These are phyloP conservation scores for Cyphomyrmex costatus DNA, from an alignment of 1,140 invertebrate genomes.

Conservation along the genomic window DNA sequence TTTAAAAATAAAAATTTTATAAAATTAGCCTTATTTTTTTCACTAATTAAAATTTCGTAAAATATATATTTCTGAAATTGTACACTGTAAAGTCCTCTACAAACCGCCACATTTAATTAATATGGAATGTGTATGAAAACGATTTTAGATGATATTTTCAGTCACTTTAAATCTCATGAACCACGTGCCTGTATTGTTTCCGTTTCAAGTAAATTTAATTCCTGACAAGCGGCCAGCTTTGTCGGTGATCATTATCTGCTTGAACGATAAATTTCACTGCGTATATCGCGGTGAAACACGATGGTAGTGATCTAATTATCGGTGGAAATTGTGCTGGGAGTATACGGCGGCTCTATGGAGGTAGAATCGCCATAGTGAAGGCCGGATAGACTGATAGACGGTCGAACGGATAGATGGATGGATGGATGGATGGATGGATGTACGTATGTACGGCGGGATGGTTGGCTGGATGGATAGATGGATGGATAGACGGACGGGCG, in stretches of 20 bases:
- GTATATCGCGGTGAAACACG: slow-evolving; percentile 74
- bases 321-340: slow-evolving; percentile 79
- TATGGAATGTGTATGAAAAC: background rate
- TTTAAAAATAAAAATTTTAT: background rate
- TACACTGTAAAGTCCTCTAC: no score
- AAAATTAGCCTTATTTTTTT: background rate
- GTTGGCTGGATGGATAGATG: background rate
- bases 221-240: slow-evolving; percentile 57
- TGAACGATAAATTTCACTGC: slow-evolving; percentile 72
- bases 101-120: slow-evolving; percentile 20
- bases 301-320: slow-evolving; percentile 78
- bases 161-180: slow-evolving; percentile 25
- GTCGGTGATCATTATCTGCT: slow-evolving; percentile 49
- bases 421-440: slow-evolving; percentile 49
- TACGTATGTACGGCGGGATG: background rate
- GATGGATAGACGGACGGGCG: slow-evolving; percentile 11
- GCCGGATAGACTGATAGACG: slow-evolving; percentile 60
- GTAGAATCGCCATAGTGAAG: slow-evolving; percentile 58
- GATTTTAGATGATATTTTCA: background rate
- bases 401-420: slow-evolving; percentile 33
- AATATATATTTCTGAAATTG: background rate
- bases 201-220: slow-evolving; percentile 57
- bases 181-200: slow-evolving; percentile 21
- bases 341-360: slow-evolving; percentile 54
- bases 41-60: background rate